A percentile compares a stretch with the other conserved stretches of the same genome.
phyloP scores from a whole-genome alignment of 1,140 invertebrate genomes.

The Drosophila pseudoananassae region DNA sequence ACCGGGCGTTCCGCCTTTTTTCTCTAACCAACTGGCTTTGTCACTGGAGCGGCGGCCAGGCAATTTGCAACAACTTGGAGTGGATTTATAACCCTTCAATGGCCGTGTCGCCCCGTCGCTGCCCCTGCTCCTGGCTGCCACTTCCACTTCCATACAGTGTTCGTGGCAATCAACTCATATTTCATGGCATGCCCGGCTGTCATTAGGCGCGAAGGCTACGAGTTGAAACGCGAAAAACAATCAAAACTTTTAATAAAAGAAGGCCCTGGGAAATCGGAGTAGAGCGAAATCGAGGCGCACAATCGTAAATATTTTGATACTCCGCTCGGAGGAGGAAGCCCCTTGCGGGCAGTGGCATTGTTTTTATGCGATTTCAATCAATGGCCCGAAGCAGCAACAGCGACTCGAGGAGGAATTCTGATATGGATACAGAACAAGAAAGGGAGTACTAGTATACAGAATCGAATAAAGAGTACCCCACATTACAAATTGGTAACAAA shows the following conservation, averaged over 20 bases:
- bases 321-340: conserved; percentile 5
- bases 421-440: conserved; percentile 10
- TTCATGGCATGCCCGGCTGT: conserved; percentile 74
- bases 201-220: conserved; percentile 54
- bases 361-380: conserved; percentile 81
- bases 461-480: background rate
- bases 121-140: background rate
- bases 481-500: background rate
- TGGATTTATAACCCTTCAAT: conserved; percentile 61
- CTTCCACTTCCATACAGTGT: conserved; percentile 7
- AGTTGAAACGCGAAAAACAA: conserved; percentile 76
- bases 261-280: conserved; percentile 14
- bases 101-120: background rate
- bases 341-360: conserved; percentile 24
- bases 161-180: conserved; percentile 74
- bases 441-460: background rate
- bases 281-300: conserved; percentile 22
- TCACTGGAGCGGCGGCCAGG: background rate
- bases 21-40: background rate
- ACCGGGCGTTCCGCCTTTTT: conserved; percentile 4
- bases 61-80: conserved; percentile 16
- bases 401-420: conserved; percentile 38
- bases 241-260: conserved; percentile 68
- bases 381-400: conserved; percentile 45
- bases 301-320: conserved; percentile 54